Conservation (phyloP, 2,888 invertebrate genomes). For the Synergus laeviventris region DNA sequence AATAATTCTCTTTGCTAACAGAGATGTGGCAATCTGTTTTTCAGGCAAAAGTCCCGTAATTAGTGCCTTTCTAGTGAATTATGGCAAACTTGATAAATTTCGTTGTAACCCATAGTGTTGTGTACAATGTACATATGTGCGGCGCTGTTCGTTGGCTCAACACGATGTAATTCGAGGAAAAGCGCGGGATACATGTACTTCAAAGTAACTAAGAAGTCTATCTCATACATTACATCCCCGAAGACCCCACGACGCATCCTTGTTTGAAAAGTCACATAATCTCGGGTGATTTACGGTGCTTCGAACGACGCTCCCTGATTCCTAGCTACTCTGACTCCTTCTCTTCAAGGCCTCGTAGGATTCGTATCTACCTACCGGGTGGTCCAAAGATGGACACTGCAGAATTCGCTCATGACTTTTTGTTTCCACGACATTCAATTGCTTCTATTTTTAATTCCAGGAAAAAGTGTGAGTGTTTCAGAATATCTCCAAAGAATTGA, state of each 20-base stretch:
- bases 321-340: slow-evolving; percentile 59
- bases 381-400: slow-evolving; percentile 57
- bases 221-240: slow-evolving; percentile 60
- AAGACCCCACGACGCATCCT: slow-evolving; percentile 64
- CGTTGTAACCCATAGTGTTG: slow-evolving; percentile 13
- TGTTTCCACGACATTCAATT: neutral
- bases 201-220: slow-evolving; percentile 56
- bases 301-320: slow-evolving; percentile 60
- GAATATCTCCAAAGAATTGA: slow-evolving; percentile 18
- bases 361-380: slow-evolving; percentile 63
- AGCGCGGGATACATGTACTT: slow-evolving; percentile 48
- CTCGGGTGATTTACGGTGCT: slow-evolving; percentile 67
- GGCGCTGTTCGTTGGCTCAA: slow-evolving; percentile 7
- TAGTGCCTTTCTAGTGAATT: neutral
- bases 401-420: neutral
- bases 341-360: slow-evolving; percentile 59
- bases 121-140: neutral
- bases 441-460: neutral
- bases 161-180: slow-evolving; percentile 46
- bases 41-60: neutral
- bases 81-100: neutral
- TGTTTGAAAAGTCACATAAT: slow-evolving; percentile 71
- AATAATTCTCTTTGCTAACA: neutral
- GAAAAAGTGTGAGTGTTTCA: neutral
- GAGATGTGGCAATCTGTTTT: neutral